A percentile compares a stretch with the other conserved stretches of the same genome.
Conservation (phyloP, 2,113 vertebrate species). For the Lichenostomus cassidix region DNA sequence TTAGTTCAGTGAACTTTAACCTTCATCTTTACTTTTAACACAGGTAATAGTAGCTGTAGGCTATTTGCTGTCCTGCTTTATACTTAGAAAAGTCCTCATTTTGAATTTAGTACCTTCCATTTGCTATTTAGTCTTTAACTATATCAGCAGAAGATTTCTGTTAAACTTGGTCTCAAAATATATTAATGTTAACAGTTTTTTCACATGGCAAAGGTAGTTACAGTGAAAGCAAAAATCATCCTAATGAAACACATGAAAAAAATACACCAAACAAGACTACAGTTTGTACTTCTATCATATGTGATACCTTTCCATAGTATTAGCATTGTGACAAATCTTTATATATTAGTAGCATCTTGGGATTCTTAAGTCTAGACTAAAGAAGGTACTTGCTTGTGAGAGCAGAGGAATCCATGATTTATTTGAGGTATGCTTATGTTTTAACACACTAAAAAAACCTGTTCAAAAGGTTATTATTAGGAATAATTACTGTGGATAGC, state of each 20-base stretch:
- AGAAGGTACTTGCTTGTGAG: background rate
- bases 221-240: background rate
- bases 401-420: background rate
- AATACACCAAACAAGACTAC: background rate
- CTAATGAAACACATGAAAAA: background rate
- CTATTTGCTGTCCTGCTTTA: background rate
- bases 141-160: background rate
- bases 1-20: background rate
- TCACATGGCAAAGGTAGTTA: background rate
- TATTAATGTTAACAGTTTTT: background rate
- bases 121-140: background rate
- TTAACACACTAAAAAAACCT: background rate
- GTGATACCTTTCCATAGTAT: background rate
- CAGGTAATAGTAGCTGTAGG: background rate
- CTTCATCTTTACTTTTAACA: background rate
- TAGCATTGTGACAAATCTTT: background rate
- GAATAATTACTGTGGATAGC: background rate
- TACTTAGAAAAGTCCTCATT: background rate
- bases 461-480: background rate
- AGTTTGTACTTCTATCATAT: background rate
- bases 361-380: background rate
- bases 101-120: background rate
- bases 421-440: background rate
- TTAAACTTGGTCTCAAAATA: background rate
- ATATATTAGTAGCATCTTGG: background rate